Evolutionary conservation across 2,888 invertebrate genomes (phyloP).

Genomic region (Apoda limacodes): DNA sequence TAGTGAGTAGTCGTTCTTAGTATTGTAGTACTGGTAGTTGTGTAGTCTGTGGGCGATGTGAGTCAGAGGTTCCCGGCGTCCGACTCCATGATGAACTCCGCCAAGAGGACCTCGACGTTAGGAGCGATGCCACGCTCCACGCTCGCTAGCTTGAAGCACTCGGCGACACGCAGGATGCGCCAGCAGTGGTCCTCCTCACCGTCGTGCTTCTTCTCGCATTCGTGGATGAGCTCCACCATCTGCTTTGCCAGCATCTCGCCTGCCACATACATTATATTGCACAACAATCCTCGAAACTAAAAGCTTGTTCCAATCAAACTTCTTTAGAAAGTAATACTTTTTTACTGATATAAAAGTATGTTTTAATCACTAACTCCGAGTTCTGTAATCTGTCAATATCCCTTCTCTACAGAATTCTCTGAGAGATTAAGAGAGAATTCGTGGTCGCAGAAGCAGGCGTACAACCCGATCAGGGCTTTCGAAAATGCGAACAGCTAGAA

Average conservation of each 20-base stretch:
- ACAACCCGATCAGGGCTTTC: not conserved
- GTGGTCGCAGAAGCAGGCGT: too few relatives aligned
- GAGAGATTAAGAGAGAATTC: too few relatives aligned
- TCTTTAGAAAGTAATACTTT: too few relatives aligned
- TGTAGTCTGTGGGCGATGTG: not conserved
- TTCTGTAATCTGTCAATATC: too few relatives aligned
- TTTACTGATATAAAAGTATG: too few relatives aligned
- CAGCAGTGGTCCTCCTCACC: conserved; percentile 42
- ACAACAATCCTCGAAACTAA: too few relatives aligned
- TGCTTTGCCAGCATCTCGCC: conserved; percentile 36
- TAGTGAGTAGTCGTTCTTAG: too few relatives aligned
- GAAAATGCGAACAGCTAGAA: not conserved
- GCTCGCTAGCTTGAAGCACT: conserved; percentile 46
- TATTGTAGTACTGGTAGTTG: too few relatives aligned
- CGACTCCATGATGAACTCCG: conserved; percentile 50
- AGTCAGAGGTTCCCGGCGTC: conserved; percentile 23
- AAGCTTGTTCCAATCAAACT: too few relatives aligned
- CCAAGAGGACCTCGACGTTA: conserved; percentile 45
- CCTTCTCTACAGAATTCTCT: too few relatives aligned
- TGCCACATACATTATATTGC: too few relatives aligned
- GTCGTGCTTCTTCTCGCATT: conserved; percentile 39
- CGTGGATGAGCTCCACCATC: conserved; percentile 43
- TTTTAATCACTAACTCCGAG: too few relatives aligned
- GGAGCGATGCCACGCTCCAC: conserved; percentile 37
- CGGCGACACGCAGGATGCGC: conserved; percentile 46